phyloP scores from a whole-genome alignment of 2,888 invertebrate species.

The Lingula anatina region DNA sequence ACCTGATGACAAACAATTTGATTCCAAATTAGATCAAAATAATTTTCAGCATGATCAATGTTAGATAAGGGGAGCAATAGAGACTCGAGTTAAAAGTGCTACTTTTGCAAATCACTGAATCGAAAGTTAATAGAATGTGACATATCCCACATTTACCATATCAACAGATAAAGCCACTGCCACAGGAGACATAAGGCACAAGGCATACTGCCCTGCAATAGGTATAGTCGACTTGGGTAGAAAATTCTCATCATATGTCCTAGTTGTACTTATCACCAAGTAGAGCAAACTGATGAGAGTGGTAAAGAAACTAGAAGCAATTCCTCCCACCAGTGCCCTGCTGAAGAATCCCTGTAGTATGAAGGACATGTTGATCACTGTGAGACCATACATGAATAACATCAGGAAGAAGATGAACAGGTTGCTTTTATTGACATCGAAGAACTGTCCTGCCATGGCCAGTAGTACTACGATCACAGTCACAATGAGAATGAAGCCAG shows the following conservation, averaged over 20 bases:
- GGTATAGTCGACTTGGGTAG: conserved; percentile 35
- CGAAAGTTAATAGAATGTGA: too few species aligned
- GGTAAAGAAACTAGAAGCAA: conserved; percentile 72
- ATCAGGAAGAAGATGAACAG: conserved; percentile 72
- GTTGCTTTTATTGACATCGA: conserved; percentile 74
- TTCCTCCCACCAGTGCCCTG: conserved; percentile 65
- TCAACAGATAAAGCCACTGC: conserved; percentile 81
- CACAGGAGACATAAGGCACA: conserved; percentile 75
- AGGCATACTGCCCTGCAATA: conserved; percentile 69
- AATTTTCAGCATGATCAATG: too few species aligned
- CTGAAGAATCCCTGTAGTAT: conserved; percentile 83
- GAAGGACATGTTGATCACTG: conserved; percentile 76
- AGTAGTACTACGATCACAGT: conserved; percentile 58
- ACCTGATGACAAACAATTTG: too few species aligned
- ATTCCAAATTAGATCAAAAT: too few species aligned
- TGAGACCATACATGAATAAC: conserved; percentile 73
- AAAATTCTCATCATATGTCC: conserved; percentile 17
- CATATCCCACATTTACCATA: conserved; percentile 66
- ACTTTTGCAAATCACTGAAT: too few species aligned
- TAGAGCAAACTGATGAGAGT: conserved; percentile 74
- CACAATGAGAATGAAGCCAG: conserved; percentile 65
- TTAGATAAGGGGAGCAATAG: too few species aligned
- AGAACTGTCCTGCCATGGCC: conserved; percentile 63
- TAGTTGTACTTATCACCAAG: conserved; percentile 68
- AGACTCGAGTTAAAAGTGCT: too few species aligned